Base-by-base conservation (phyloP, 1,140 invertebrate genomes). In the Drosophila sechellia region DNA sequence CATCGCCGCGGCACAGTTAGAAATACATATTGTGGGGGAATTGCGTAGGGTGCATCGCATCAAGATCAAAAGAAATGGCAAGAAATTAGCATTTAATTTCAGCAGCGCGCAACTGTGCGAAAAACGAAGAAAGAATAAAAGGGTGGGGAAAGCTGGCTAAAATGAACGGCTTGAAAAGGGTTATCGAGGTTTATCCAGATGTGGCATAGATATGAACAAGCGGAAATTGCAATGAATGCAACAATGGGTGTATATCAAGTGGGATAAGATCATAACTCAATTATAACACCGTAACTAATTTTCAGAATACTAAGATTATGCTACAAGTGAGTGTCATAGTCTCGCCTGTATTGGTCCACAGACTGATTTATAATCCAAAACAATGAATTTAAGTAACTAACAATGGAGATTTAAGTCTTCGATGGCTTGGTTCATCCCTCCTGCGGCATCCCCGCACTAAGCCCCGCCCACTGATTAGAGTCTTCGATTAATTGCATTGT, bases 61-160 rank as follows among this genome's bases (percentile, higher is more conserved):
- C 52, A 70, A 70, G 68, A 70, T 70, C 50, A 69, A 48, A 48
- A 48, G 65, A 56, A 70, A 56, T 69, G 68, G 68, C 59, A 63
- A 43, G 31, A 68, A 70, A 70, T 70, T 69, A 70, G 50, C 66
- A 70, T 69, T 70, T 70, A 25, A 48, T 53, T 68, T 52, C 35
- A 53, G 46, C 40, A 6, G 34, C 35, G 58, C 53, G 20, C 34
- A 52, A 25, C 55, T 58, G 27, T n/a, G 57, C 56, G 34, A 22
- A 31, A 27, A 66, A 35, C 34, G 27, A 5, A 4, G 8, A 39
- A 5, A 39, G 39, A 59, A 37, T 42, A 39, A 35, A 46, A 46
- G 31, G 20, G 17, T 17, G 45, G 27, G 12, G 45, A 48, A 48
- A 66, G 45, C 4, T 15, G 27, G 25, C 37, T 27, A 4, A 31